These are phyloP conservation scores for Spilarctia lutea DNA, from an alignment of 2,888 invertebrate genomes.

Conservation along the genomic window DNA sequence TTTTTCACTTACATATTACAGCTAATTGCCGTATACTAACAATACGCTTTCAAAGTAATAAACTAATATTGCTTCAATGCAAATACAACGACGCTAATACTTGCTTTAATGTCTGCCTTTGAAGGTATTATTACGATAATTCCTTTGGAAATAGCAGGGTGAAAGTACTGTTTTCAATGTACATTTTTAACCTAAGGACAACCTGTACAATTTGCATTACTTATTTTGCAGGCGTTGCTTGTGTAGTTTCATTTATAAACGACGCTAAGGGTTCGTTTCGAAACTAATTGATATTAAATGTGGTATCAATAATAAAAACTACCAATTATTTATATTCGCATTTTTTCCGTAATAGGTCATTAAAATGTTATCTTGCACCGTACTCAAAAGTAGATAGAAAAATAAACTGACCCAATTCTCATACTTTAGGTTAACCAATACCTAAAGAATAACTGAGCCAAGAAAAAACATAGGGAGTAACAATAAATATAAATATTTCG, in stretches of 20 bases:
- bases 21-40: background rate
- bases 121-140: background rate
- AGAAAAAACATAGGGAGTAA: background rate
- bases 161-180: background rate
- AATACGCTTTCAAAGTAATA: background rate
- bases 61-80: background rate
- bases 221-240: too few species aligned
- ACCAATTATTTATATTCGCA: background rate
- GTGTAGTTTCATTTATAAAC: too few species aligned
- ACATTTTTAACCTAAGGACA: background rate
- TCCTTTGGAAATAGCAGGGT: background rate
- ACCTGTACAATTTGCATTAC: background rate
- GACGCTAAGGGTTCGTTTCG: too few species aligned
- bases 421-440: background rate
- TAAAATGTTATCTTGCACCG: background rate
- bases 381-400: background rate
- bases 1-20: background rate
- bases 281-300: background rate
- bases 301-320: background rate
- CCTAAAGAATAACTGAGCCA: background rate
- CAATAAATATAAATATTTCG: background rate
- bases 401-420: background rate
- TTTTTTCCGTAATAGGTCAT: background rate
- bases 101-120: background rate
- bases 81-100: background rate